Evolutionary conservation across 2,888 invertebrate genomes (phyloP).

Genomic region (Aplocera efformata): DNA sequence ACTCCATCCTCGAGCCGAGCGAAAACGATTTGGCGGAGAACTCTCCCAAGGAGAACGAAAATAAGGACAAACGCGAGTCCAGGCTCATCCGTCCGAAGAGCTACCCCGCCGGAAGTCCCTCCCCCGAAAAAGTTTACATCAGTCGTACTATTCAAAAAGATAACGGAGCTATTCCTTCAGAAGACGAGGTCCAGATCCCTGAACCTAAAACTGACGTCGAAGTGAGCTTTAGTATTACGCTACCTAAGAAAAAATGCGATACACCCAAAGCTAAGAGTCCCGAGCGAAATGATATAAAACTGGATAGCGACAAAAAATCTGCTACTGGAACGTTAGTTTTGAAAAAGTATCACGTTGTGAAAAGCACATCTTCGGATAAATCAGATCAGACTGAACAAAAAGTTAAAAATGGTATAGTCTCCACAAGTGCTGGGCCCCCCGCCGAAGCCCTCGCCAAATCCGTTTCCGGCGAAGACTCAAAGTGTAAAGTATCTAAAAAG

Average conservation of each 20-base stretch:
- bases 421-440: conserved; percentile 42
- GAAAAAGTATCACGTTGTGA: conserved; percentile 62
- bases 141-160: conserved; percentile 50
- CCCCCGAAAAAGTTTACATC: conserved; percentile 63
- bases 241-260: conserved; percentile 57
- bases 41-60: conserved; percentile 41
- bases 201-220: conserved; percentile 60
- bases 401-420: conserved; percentile 39
- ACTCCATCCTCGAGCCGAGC: conserved; percentile 49
- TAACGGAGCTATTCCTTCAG: conserved; percentile 38
- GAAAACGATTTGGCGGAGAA: conserved; percentile 40
- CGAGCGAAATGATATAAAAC: conserved; percentile 32
- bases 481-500: conserved; percentile 44
- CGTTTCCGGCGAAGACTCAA: conserved; percentile 35
- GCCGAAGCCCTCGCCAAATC: conserved; percentile 42
- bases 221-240: conserved; percentile 71
- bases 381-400: conserved; percentile 39
- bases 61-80: conserved; percentile 57
- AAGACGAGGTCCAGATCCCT: conserved; percentile 33
- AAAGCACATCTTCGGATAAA: conserved; percentile 36
- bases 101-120: conserved; percentile 77
- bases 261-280: conserved; percentile 36
- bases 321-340: conserved; percentile 45
- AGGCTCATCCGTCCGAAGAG: conserved; percentile 80
- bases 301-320: conserved; percentile 32